These are phyloP conservation scores for Sus scrofa DNA, from an alignment of 2,113 vertebrate species.

Conservation along the genomic window T2T-Sscrofa CM000822.6:78442001-78442500, in stretches of 20 bases:
- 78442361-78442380: not conserved
- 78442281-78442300: not conserved
- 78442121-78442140: rapidly evolving
- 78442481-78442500: rapidly evolving
- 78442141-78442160: not conserved
- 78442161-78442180: not conserved
- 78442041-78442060: not conserved
- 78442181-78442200: not conserved
- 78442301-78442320: not conserved
- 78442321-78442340: not conserved
- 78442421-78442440: rapidly evolving
- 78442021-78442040: not conserved
- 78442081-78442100: not conserved
- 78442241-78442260: not conserved
- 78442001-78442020: constrained; percentile 8
- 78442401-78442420: rapidly evolving
- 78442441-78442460: not conserved
- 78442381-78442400: not conserved
- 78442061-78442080: not conserved
- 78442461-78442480: rapidly evolving
- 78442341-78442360: not conserved
- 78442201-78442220: not conserved
- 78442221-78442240: not conserved
- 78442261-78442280: not conserved
- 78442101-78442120: not conserved